These are phyloP conservation scores for Fistularia tabacaria DNA, from an alignment of 2,797 vertebrate genomes.

Conservation along the genomic window DNA sequence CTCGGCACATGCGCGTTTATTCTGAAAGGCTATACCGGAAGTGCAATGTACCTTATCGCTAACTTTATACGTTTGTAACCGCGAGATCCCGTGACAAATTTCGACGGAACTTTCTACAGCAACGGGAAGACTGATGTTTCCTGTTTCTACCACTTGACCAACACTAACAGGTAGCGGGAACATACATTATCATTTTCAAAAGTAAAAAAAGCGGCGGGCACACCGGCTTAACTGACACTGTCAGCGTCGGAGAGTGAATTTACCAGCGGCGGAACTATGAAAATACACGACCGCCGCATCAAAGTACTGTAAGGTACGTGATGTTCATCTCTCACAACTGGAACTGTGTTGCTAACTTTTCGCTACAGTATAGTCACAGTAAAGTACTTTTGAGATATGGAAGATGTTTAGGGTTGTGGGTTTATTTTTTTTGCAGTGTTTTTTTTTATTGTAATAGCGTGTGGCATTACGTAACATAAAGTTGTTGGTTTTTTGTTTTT, in stretches of 20 bases:
- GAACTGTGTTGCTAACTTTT: conserved; percentile 9
- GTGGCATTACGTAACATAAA: conserved; percentile 5
- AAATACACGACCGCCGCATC: conserved; percentile 29
- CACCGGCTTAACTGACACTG: conserved; percentile 1
- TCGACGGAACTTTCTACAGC: conserved; percentile 61
- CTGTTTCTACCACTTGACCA: conserved; percentile 43
- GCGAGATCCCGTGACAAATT: conserved; percentile 72
- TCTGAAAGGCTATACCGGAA: conserved; percentile 1
- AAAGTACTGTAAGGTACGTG: conserved; percentile 57
- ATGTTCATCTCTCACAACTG: conserved; percentile 37
- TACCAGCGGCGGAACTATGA: conserved; percentile 9
- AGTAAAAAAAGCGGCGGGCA: neutral
- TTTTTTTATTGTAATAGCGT: neutral
- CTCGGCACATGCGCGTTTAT: neutral
- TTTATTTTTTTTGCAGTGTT: no score
- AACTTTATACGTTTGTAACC: neutral
- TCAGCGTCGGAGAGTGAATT: conserved; percentile 6
- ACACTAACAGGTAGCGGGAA: conserved; percentile 6
- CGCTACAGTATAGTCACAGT: neutral
- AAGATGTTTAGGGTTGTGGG: no score
- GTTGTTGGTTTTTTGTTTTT: conserved; percentile 10
- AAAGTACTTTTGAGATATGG: no score
- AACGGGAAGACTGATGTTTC: conserved; percentile 59
- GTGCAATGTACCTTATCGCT: neutral
- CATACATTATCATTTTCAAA: conserved; percentile 1